Base-by-base conservation (phyloP, 1,140 invertebrate species). In the Sarcophaga peregrina region DNA sequence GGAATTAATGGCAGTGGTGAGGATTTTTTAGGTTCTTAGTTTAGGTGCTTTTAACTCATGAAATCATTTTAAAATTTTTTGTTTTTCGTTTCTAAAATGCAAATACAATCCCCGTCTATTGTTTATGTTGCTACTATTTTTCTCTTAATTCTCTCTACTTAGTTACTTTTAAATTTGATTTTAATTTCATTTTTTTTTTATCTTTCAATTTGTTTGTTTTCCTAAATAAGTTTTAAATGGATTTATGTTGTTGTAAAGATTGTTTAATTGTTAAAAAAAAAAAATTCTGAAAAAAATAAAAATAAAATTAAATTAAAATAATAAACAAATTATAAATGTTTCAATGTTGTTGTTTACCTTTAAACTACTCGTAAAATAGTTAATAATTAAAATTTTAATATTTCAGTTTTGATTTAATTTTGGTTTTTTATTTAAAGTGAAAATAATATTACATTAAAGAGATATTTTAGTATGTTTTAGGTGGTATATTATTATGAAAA, bases 41-140 rank as follows among this genome's bases (percentile, higher is more conserved):
- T 37, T 37, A 37, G 25, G 25, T 4, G 25, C 25, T 37, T 37
- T 37, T 37, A 37, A 37, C 1, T 37, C 13, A 52, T 52, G 5
- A 52, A 52, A 52, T 10, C 37, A 62, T 37, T n/a, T 20, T 74
- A 17, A 84, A 84, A 84, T 25, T n/a, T 78, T 83, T 11, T 37
- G 1, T 52, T 1, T 52, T 20, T 68, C 52, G n/a, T 82, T 83
- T 85, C 76, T 80, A 68, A 68, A 62, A 13, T n/a, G 45, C 45
- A 47, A 47, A 47, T n/a, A 76, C n/a, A 76, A 76, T 47, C 74
- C 15, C 45, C 48, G 9, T 45, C 13, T 47, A 4, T 76, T 46
- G 17, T 50, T 76, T 47, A 76, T 17, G 74, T 76, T 47, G 74
- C 48, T 76, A 76, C 74, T 76, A 8, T 50, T 46, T 45, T 37